A percentile compares a stretch with the other conserved stretches of the same genome.
These are phyloP conservation scores for Itoplectis maculator DNA, from an alignment of 2,888 invertebrate genomes.

Conservation along the genomic window DNA sequence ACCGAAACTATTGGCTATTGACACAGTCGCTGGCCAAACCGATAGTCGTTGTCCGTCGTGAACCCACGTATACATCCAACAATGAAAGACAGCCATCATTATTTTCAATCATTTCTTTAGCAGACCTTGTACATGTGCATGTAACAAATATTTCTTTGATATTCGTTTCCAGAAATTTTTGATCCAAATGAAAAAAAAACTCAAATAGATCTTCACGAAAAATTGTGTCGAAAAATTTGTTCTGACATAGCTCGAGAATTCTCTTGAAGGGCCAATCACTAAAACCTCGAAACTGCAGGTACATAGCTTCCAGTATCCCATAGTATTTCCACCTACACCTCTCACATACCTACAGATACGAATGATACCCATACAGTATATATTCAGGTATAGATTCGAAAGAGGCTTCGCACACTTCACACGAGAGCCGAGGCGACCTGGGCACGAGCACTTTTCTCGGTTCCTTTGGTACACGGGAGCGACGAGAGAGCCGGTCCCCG, in stretches of 20 bases:
- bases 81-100: neutral
- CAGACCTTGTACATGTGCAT: neutral
- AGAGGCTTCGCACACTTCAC: conserved; percentile 40
- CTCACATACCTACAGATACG: conserved; percentile 15
- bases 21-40: neutral
- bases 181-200: neutral
- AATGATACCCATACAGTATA: conserved; percentile 26
- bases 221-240: neutral
- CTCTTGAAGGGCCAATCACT: conserved; percentile 3
- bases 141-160: neutral
- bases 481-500: conserved; percentile 55
- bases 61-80: neutral
- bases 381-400: conserved; percentile 31
- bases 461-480: conserved; percentile 52
- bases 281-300: neutral
- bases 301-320: neutral
- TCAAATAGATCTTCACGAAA: neutral
- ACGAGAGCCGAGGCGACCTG: conserved; percentile 30
- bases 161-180: neutral
- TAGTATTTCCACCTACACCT: neutral
- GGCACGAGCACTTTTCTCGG: conserved; percentile 36
- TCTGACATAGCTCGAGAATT: neutral
- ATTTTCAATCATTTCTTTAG: neutral
- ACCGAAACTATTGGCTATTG: conserved; percentile 4
- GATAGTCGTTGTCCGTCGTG: conserved; percentile 6